Percentiles rank a stretch among this genome's conserved stretches.
These are phyloP conservation scores for Calephelis virginiensis DNA, from an alignment of 1,140 invertebrate species.

Conservation along the genomic window DNA sequence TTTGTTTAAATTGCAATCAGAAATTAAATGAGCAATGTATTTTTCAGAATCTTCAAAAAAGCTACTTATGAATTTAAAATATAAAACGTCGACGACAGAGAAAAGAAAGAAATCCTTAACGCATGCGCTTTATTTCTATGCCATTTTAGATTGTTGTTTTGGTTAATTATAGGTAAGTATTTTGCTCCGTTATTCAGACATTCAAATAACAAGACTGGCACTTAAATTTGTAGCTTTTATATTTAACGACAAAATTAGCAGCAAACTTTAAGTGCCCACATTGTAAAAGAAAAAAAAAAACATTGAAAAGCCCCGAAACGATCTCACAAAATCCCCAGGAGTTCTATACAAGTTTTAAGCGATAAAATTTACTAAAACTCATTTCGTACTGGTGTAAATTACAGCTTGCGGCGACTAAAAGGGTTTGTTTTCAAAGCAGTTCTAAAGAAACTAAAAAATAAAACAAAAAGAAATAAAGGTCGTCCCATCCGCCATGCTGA, in stretches of 20 bases:
- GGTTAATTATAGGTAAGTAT: not conserved
- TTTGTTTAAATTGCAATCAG: too few relatives aligned
- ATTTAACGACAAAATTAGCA: slow-evolving; percentile 35
- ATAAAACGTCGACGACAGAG: not conserved
- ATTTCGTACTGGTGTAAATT: slow-evolving; percentile 65
- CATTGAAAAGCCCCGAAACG: slow-evolving; percentile 40
- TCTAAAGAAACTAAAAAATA: slow-evolving; percentile 57
- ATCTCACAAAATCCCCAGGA: slow-evolving; percentile 38
- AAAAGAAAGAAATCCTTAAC: not conserved
- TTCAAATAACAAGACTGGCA: slow-evolving; percentile 20
- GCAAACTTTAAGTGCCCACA: slow-evolving; percentile 32
- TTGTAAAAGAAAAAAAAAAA: slow-evolving; percentile 36
- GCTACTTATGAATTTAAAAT: not conserved
- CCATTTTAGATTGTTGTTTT: not conserved
- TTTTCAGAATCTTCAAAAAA: too few relatives aligned
- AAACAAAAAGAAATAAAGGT: slow-evolving; percentile 62
- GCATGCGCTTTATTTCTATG: not conserved
- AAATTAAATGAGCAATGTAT: too few relatives aligned
- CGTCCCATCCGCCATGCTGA: slow-evolving; percentile 69
- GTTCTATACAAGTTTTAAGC: slow-evolving; percentile 52
- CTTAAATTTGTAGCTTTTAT: slow-evolving; percentile 19
- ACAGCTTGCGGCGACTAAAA: slow-evolving; percentile 60
- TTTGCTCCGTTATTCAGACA: not conserved
- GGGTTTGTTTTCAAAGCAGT: slow-evolving; percentile 66
- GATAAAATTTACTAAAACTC: slow-evolving; percentile 59